Percentiles rank a stretch among this genome's conserved stretches.
These are phyloP conservation scores for Dasysyrphus tricinctus DNA, from an alignment of 2,888 invertebrate species.

Conservation along the genomic window DNA sequence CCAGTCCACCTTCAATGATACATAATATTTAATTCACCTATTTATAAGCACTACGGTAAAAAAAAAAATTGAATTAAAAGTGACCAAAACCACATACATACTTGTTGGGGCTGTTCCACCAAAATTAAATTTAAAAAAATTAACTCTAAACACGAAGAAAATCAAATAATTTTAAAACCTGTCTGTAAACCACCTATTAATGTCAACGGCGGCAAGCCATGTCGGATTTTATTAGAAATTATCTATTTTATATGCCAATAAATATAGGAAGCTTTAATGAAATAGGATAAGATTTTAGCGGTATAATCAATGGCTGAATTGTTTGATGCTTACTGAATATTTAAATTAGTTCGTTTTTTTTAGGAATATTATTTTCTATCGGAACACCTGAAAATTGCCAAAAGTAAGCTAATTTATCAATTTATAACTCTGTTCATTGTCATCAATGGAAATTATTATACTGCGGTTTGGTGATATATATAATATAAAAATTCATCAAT, in stretches of 20 bases:
- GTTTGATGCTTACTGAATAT: background rate
- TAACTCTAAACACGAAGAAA: no score
- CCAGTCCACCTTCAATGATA: background rate
- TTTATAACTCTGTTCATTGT: background rate
- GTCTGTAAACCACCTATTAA: background rate
- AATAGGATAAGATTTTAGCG: background rate
- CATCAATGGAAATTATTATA: background rate
- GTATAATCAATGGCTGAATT: background rate
- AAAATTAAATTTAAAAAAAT: background rate
- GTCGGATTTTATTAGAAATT: background rate
- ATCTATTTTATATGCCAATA: background rate
- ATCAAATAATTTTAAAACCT: background rate
- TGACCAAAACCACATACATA: background rate
- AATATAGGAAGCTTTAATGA: background rate
- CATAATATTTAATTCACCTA: background rate
- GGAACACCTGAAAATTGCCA: background rate
- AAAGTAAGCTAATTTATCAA: background rate
- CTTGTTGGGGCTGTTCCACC: background rate
- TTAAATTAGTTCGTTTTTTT: background rate
- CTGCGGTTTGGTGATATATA: no score
- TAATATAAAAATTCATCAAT: no score
- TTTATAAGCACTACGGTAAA: background rate
- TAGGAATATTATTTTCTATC: background rate
- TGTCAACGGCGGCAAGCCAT: constrained; percentile 22
- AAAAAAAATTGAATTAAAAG: background rate